phyloP scores from a whole-genome alignment of 2,888 invertebrate species.

The Cerastis rubricosa region DNA sequence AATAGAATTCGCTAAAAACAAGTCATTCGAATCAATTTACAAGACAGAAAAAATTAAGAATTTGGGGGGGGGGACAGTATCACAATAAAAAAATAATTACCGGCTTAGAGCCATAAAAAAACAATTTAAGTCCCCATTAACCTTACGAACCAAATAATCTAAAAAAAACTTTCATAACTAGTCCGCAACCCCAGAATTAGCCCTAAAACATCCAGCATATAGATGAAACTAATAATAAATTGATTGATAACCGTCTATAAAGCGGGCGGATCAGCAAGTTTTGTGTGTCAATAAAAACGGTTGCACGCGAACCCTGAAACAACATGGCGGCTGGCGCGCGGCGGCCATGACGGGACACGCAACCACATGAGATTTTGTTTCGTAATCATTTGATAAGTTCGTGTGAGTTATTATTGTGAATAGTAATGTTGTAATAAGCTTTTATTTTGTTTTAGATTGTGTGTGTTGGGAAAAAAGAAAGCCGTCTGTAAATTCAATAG shows the following conservation, averaged over 20 bases:
- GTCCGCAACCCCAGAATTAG: constrained; percentile 37
- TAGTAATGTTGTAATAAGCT: constrained; percentile 44
- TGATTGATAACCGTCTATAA: constrained; percentile 67
- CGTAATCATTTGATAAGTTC: constrained; percentile 60
- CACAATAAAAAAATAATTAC: not conserved
- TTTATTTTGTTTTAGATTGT: constrained; percentile 19
- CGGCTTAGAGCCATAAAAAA: not conserved
- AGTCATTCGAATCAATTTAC: not conserved
- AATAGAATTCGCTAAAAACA: too few species aligned
- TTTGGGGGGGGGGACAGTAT: too few species aligned
- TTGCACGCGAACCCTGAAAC: constrained; percentile 53
- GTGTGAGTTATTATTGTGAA: constrained; percentile 43
- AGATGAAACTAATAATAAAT: constrained; percentile 54
- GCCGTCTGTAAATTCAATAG: not conserved
- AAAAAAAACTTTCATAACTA: constrained; percentile 3
- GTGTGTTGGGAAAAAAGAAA: not conserved
- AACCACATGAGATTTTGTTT: constrained; percentile 56
- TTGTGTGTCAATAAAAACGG: constrained; percentile 64
- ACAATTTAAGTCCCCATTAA: not conserved
- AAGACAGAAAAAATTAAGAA: not conserved
- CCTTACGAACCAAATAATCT: constrained; percentile 4
- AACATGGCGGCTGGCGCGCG: constrained; percentile 53
- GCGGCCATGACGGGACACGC: constrained; percentile 56
- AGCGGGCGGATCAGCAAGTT: constrained; percentile 39
- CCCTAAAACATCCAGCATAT: constrained; percentile 34